Percentiles rank a stretch among this genome's conserved stretches.
These are phyloP conservation scores for Aix galericulata DNA, from an alignment of 2,113 vertebrate genomes.

Conservation along the genomic window DNA sequence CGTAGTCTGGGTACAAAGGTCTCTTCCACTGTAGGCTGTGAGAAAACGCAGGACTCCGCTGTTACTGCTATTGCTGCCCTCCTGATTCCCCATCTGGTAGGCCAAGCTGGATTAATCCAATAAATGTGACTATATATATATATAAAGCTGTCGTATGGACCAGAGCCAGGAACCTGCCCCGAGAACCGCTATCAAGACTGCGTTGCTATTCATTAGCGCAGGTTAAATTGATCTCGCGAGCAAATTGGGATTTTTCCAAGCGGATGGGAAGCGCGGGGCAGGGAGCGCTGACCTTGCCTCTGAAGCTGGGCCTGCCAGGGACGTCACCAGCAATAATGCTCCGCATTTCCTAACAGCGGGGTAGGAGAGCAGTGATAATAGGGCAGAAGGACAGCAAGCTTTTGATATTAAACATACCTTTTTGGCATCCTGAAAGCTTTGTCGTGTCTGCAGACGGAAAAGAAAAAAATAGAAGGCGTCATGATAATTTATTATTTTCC, in stretches of 20 bases:
- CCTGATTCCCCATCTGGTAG: neutral
- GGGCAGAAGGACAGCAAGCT: neutral
- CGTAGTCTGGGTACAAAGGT: neutral
- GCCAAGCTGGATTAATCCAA: neutral
- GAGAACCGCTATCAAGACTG: neutral
- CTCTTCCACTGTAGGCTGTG: neutral
- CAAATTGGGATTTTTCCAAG: neutral
- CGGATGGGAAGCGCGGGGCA: neutral
- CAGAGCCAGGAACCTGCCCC: neutral
- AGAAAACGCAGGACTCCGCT: neutral
- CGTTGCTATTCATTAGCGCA: neutral
- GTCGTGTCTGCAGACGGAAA: conserved; percentile 81
- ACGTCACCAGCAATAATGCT: neutral
- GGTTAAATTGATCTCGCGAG: neutral
- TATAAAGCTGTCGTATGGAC: neutral
- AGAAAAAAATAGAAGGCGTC: conserved; percentile 33
- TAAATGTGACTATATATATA: neutral
- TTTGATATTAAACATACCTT: conserved; percentile 80
- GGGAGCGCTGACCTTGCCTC: neutral
- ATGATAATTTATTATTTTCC: conserved; percentile 3
- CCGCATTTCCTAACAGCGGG: neutral
- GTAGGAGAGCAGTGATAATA: neutral
- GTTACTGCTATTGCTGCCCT: neutral
- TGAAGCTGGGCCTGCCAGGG: neutral
- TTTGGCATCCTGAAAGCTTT: conserved; percentile 86